Evolutionary conservation across 2,113 vertebrate species (phyloP).

Genomic region (Marmota monax): DNA sequence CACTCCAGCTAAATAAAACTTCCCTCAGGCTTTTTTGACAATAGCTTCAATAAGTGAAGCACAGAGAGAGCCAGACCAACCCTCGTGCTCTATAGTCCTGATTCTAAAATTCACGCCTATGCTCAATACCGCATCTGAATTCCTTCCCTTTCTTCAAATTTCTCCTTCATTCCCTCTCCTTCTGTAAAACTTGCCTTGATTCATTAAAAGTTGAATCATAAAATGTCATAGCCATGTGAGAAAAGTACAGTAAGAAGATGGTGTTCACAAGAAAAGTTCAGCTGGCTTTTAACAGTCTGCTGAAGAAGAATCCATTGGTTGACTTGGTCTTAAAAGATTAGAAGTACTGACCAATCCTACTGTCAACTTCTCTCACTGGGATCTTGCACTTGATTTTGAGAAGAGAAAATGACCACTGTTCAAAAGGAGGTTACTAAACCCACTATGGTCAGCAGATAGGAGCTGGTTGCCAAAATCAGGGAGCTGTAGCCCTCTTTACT

Average conservation of each 20-base stretch:
- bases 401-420: not conserved
- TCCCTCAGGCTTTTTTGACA: not conserved
- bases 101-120: not conserved
- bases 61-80: not conserved
- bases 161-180: not conserved
- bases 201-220: not conserved
- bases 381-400: not conserved
- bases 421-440: constrained; percentile 5
- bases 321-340: not conserved
- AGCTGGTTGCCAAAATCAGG: not conserved
- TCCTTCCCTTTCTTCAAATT: not conserved
- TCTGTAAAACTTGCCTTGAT: not conserved
- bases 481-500: not conserved
- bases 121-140: not conserved
- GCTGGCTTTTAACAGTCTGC: not conserved
- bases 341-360: not conserved
- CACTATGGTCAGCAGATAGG: not conserved
- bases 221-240: not conserved
- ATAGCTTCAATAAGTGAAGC: not conserved
- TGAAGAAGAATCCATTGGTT: not conserved
- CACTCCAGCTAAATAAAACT: not conserved
- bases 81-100: not conserved
- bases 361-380: not conserved
- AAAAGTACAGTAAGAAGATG: not conserved
- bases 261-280: not conserved